Conservation (phyloP, 2,888 invertebrate genomes). For the Lagria hirta region DNA sequence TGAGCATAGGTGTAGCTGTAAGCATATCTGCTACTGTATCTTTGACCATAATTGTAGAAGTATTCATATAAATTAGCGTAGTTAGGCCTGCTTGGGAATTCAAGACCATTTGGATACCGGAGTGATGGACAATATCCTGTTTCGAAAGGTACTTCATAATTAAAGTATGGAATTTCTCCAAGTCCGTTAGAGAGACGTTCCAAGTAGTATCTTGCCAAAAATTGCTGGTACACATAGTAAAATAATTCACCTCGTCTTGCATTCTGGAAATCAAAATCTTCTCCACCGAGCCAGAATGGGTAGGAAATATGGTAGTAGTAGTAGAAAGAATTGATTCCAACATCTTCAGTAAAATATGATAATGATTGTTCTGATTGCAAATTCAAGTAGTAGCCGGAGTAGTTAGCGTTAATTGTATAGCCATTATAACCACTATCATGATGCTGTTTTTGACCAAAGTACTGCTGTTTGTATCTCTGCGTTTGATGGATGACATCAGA, state of each 20-base stretch:
- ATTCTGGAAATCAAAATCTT: slow-evolving; percentile 54
- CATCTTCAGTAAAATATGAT: slow-evolving; percentile 73
- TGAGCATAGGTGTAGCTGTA: slow-evolving; percentile 53
- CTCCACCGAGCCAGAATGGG: slow-evolving; percentile 67
- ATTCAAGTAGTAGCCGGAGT: slow-evolving; percentile 60
- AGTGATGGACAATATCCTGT: slow-evolving; percentile 67
- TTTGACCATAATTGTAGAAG: slow-evolving; percentile 46
- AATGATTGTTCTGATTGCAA: slow-evolving; percentile 60
- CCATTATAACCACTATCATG: slow-evolving; percentile 47
- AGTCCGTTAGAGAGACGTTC: slow-evolving; percentile 72
- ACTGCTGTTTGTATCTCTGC: slow-evolving; percentile 62
- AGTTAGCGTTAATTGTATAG: no score
- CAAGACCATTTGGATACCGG: slow-evolving; percentile 64
- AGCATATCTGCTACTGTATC: slow-evolving; percentile 32
- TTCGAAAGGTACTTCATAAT: slow-evolving; percentile 57
- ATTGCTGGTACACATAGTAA: slow-evolving; percentile 67
- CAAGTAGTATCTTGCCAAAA: slow-evolving; percentile 73
- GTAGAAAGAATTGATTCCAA: slow-evolving; percentile 67
- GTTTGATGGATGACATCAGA: slow-evolving; percentile 68
- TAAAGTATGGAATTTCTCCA: slow-evolving; percentile 64
- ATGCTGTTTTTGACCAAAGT: slow-evolving; percentile 36
- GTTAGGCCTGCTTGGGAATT: slow-evolving; percentile 65
- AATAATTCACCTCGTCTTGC: slow-evolving; percentile 69
- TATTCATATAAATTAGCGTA: slow-evolving; percentile 58
- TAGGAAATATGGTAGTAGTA: slow-evolving; percentile 63